These are phyloP conservation scores for Tetragonula carbonaria DNA, from an alignment of 2,888 invertebrate species.

Conservation along the genomic window DNA sequence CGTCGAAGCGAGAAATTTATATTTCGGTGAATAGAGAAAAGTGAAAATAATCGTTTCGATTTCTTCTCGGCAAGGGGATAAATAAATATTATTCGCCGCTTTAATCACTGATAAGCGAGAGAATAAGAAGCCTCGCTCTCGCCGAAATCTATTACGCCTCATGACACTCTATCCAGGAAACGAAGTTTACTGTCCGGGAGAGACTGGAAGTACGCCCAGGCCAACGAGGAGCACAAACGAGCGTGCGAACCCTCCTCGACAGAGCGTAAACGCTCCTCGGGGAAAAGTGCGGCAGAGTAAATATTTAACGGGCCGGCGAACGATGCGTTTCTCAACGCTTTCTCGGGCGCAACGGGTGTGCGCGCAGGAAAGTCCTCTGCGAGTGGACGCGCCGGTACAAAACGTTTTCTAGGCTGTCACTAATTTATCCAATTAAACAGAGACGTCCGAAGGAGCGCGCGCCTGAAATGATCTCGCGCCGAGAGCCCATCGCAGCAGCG, in stretches of 20 bases:
- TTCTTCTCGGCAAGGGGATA: not conserved
- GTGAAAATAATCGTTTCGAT: not conserved
- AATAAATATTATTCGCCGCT: too few relatives aligned
- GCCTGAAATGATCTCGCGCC: constrained; percentile 43
- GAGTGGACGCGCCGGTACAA: not conserved
- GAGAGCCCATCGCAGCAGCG: constrained; percentile 16
- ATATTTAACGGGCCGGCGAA: constrained; percentile 19
- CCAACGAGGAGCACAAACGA: constrained; percentile 10
- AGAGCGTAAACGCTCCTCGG: not conserved
- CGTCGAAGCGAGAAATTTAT: too few relatives aligned
- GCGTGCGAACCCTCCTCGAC: not conserved
- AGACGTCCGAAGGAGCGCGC: not conserved
- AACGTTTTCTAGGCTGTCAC: constrained; percentile 27
- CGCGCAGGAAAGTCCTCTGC: not conserved
- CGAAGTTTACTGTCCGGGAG: not conserved
- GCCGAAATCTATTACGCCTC: not conserved
- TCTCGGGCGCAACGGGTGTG: not conserved
- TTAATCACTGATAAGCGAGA: too few relatives aligned
- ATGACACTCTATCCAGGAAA: too few relatives aligned
- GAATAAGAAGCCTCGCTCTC: not conserved
- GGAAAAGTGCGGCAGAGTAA: constrained; percentile 10
- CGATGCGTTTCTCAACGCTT: constrained; percentile 7
- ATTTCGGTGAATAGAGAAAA: not conserved
- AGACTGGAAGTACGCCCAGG: not conserved
- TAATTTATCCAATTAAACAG: constrained; percentile 33